A percentile compares a stretch with the other conserved stretches of the same genome.
These are phyloP conservation scores for Rhamphomyia laevipes DNA, from an alignment of 2,888 invertebrate species.

Conservation along the genomic window DNA sequence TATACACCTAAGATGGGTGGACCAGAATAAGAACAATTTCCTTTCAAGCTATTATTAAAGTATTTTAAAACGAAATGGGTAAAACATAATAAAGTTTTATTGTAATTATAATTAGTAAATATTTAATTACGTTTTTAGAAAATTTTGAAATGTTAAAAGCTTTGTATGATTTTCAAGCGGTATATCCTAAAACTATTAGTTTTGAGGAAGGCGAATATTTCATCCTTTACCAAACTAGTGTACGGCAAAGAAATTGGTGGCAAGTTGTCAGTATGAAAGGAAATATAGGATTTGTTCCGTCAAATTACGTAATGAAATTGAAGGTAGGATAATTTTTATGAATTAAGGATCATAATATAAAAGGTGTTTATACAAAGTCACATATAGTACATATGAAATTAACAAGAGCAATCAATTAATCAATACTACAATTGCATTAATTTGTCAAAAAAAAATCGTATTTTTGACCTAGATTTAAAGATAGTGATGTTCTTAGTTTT, in stretches of 20 bases:
- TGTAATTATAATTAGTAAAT: neutral
- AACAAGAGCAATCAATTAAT: no score
- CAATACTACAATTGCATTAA: no score
- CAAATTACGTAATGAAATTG: conserved; percentile 70
- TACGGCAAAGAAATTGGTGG: conserved; percentile 79
- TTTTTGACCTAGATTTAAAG: no score
- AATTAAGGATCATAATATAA: conserved; percentile 1
- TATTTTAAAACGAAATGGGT: neutral
- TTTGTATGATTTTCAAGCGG: conserved; percentile 73
- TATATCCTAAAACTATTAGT: conserved; percentile 69
- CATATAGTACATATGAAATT: no score
- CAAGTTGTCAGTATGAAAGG: conserved; percentile 74
- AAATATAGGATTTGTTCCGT: conserved; percentile 74
- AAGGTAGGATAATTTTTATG: conserved; percentile 43
- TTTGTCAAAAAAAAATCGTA: no score
- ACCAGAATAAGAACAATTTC: no score
- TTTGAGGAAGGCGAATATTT: conserved; percentile 72
- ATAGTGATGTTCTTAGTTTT: no score
- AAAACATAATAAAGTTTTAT: neutral
- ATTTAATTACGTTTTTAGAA: conserved; percentile 39
- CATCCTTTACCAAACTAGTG: conserved; percentile 64
- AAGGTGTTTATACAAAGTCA: neutral
- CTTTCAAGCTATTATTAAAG: neutral
- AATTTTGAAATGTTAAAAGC: conserved; percentile 73
- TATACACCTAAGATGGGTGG: no score